Percentiles rank a stretch among this genome's conserved stretches.
phyloP scores from a whole-genome alignment of 2,888 invertebrate genomes.

The Dermolepida albohirtum region DNA sequence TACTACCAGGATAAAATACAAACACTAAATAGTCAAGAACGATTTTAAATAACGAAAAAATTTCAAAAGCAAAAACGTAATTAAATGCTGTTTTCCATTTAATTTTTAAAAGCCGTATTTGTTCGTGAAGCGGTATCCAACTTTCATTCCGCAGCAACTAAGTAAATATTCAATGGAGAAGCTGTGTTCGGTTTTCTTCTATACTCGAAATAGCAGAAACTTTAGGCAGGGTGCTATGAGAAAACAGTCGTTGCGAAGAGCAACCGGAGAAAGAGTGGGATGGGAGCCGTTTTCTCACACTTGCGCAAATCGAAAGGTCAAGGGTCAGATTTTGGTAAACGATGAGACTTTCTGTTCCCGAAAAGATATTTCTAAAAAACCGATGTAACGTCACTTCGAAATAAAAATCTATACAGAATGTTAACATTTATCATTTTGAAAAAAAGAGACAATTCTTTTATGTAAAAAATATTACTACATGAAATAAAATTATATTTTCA shows the following conservation, averaged over 20 bases:
- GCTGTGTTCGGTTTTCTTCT: conserved; percentile 35
- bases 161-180: conserved; percentile 36
- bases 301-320: conserved; percentile 32
- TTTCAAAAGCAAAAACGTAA: no score
- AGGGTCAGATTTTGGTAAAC: conserved; percentile 28
- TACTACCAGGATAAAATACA: no score
- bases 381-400: not conserved
- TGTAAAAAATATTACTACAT: no score
- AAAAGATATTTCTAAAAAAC: not conserved
- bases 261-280: conserved; percentile 4
- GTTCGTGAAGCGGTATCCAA: conserved; percentile 24
- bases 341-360: conserved; percentile 7
- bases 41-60: no score
- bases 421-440: not conserved
- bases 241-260: conserved; percentile 6
- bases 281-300: not conserved
- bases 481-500: no score
- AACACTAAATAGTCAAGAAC: no score
- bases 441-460: no score
- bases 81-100: not conserved
- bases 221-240: conserved; percentile 15
- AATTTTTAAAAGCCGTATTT: conserved; percentile 30
- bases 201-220: conserved; percentile 22
- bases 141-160: conserved; percentile 23
- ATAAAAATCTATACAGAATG: not conserved